A percentile compares a stretch with the other conserved stretches of the same genome.
Evolutionary conservation across 1,140 invertebrate species (phyloP).

Genomic region (Drosophila neocordata): DNA sequence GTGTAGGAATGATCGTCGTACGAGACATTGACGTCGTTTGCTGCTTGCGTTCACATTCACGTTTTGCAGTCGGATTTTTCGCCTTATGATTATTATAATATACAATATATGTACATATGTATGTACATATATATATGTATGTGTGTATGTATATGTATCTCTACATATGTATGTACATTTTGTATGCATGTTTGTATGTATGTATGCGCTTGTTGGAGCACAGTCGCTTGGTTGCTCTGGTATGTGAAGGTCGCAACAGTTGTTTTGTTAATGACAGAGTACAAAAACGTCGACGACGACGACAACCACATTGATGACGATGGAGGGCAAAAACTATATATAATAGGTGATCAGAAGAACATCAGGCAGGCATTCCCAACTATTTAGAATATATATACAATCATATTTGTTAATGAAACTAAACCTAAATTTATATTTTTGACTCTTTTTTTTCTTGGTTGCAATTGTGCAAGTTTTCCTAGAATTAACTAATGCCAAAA

Average conservation of each 20-base stretch:
- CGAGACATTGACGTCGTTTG: conserved; percentile 65
- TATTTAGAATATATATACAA: conserved; percentile 20
- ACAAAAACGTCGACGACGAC: conserved; percentile 51
- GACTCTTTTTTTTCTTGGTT: conserved; percentile 1
- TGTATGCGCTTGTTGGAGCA: conserved; percentile 39
- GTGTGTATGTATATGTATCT: conserved; percentile 4
- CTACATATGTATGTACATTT: neutral
- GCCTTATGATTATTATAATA: conserved; percentile 79
- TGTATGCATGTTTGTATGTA: conserved; percentile 2
- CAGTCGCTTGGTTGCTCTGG: conserved; percentile 78
- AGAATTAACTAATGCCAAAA: conserved; percentile 61
- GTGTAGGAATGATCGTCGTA: conserved; percentile 31
- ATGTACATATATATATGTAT: conserved; percentile 7
- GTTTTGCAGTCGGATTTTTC: conserved; percentile 74
- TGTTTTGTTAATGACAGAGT: conserved; percentile 83
- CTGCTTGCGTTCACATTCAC: conserved; percentile 69
- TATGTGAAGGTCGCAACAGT: conserved; percentile 83
- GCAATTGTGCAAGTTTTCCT: conserved; percentile 45
- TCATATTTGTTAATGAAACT: no score
- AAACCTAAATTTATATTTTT: neutral
- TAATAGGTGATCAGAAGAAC: conserved; percentile 25
- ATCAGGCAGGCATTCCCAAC: conserved; percentile 38
- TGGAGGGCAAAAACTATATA: conserved; percentile 39
- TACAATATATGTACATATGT: conserved; percentile 42
- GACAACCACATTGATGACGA: neutral